Evolutionary conservation across 2,888 invertebrate species (phyloP), one percentile per base, ranked within the genome.

Genomic region (Drosophila paranaensis): DNA sequence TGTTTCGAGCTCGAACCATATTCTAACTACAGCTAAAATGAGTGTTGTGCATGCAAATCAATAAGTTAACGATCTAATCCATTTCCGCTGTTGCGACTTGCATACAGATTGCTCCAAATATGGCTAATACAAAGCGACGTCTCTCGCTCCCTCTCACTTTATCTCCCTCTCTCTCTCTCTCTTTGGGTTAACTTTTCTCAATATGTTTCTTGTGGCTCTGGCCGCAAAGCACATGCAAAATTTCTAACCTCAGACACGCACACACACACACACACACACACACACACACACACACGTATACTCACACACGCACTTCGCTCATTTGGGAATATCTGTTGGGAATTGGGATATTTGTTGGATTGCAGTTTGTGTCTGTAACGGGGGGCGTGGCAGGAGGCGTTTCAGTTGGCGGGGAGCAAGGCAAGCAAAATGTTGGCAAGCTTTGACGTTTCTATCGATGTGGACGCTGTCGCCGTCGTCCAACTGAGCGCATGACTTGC

Each of bases 401-500:
- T 16, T 6, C 54, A 10, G n/a, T 10, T 27, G 11, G 6, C 2
- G 9, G 30, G 46, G 46, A n/a, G 43, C 43, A 45, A 10, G 45
- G 20, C 2, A 25, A 3, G n/a, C 39, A 46, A 53, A 60, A 60
- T 53, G 60, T 25, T 55, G 56, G 43, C 55, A 43, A 45, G 57
- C 46, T 73, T 67, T 62, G 61, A 67, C 61, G 72, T 53, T 57
- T 46, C 54, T 53, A 50, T 61, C 61, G 58, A 60, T 46, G 63
- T 60, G 57, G 58, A 46, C 61, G 45, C 48, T 54, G 55, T 50
- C 40, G 57, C 60, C 53, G 30, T 42, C 57, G 40, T 86, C 78
- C 73, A 82, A 84, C 78, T 72, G 56, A 81, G 81, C 74, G 51
- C 88, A 85, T 85, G 85, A 88, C 85, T 88, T 85, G 85, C 88